Evolutionary conservation across 2,888 invertebrate genomes (phyloP).

Genomic region (Frankliniella fusca): DNA sequence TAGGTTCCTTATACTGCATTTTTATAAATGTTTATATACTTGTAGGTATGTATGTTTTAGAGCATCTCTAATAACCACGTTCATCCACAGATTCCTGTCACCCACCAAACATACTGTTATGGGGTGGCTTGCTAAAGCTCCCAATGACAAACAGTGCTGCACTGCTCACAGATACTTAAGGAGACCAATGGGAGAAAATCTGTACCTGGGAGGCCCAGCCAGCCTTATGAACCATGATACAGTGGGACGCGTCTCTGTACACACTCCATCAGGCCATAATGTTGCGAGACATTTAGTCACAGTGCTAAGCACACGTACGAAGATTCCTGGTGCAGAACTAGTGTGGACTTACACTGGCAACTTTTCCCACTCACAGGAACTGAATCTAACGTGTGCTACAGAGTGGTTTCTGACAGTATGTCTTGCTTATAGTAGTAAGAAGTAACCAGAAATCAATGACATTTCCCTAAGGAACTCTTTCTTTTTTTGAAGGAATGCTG

Average conservation of each 20-base stretch:
- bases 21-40: not conserved
- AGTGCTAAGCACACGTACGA: not conserved
- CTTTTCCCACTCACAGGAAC: not conserved
- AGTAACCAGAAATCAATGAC: not conserved
- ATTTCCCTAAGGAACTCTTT: not conserved
- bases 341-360: not conserved
- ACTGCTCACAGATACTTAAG: not conserved
- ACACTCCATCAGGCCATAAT: not conserved
- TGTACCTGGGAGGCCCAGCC: not conserved
- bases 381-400: not conserved
- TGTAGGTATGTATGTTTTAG: not conserved
- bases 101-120: not conserved
- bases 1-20: not conserved
- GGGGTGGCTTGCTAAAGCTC: conserved; percentile 7
- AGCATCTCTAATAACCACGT: not conserved
- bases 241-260: not conserved
- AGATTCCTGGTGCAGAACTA: not conserved
- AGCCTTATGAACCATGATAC: not conserved
- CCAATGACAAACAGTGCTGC: not conserved
- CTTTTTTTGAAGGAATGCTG: not conserved
- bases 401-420: not conserved
- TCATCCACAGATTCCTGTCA: not conserved
- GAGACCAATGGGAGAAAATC: not conserved
- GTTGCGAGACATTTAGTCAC: not conserved
- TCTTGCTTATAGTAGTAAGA: not conserved